phyloP scores from a whole-genome alignment of 92 coral and sea anemone species.

The Bergia puertoricense region DNA sequence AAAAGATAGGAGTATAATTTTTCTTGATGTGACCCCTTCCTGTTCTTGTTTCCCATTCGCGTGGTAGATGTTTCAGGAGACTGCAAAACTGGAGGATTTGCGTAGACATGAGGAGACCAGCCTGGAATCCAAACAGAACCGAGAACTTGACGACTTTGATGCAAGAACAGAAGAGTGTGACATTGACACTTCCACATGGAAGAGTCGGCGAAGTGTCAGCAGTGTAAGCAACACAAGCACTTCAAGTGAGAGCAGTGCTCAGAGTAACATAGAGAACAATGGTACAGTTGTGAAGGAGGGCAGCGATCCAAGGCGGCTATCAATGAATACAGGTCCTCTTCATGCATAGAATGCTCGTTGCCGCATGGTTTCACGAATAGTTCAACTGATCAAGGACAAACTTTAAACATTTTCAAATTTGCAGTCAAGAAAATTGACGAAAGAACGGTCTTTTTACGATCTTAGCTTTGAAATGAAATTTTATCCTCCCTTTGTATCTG shows the following conservation, averaged over 20 bases:
- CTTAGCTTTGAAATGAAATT: constrained; percentile 27
- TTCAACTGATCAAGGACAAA: neutral
- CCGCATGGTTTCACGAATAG: neutral
- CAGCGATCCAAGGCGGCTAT: constrained; percentile 16
- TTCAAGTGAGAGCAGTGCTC: constrained; percentile 26
- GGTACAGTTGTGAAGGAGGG: constrained; percentile 38
- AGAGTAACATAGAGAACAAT: constrained; percentile 39
- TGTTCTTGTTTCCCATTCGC: constrained; percentile 43
- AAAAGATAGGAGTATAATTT: neutral
- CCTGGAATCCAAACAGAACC: constrained; percentile 42
- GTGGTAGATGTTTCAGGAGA: constrained; percentile 46
- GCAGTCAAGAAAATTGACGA: constrained; percentile 1
- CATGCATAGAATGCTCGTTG: constrained; percentile 6
- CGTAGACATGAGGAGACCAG: constrained; percentile 40
- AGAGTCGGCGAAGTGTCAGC: constrained; percentile 35
- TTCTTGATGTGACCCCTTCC: constrained; percentile 33
- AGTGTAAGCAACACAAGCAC: constrained; percentile 35
- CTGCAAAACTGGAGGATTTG: constrained; percentile 37
- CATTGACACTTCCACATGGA: constrained; percentile 40
- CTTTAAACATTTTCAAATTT: constrained; percentile 17
- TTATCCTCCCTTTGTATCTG: constrained; percentile 22
- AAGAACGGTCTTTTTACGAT: constrained; percentile 19
- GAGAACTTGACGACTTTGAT: constrained; percentile 40
- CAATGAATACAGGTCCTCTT: constrained; percentile 18
- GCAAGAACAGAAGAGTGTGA: constrained; percentile 36